Percentiles rank a stretch among this genome's conserved stretches.
These are phyloP conservation scores for Luperina testacea DNA, from an alignment of 2,888 invertebrate species.

Conservation along the genomic window DNA sequence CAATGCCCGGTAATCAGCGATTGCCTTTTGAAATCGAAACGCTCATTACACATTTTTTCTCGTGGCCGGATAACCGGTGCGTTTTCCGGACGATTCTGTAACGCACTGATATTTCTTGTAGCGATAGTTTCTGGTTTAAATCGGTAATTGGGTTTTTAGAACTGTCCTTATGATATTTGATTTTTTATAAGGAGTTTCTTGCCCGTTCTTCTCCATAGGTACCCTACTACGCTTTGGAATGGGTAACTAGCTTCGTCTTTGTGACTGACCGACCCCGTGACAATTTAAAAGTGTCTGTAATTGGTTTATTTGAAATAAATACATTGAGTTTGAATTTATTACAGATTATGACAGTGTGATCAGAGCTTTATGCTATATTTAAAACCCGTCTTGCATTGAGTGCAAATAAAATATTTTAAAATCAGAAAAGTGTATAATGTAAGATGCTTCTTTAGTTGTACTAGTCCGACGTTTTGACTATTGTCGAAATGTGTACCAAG, in stretches of 20 bases:
- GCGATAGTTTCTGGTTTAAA: conserved; percentile 37
- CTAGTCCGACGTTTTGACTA: not conserved
- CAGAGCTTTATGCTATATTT: not conserved
- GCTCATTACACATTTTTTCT: conserved; percentile 82
- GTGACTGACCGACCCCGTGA: not conserved
- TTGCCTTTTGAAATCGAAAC: conserved; percentile 90
- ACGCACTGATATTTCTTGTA: conserved; percentile 47
- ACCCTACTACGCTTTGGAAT: not conserved
- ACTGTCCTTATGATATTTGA: not conserved
- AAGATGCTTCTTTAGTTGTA: not conserved
- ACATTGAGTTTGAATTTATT: no score
- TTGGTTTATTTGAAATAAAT: no score
- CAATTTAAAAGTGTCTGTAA: not conserved
- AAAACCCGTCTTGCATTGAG: not conserved
- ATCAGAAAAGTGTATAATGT: no score
- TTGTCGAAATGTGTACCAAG: not conserved
- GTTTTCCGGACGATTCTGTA: conserved; percentile 45
- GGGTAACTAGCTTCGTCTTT: not conserved
- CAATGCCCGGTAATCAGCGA: conserved; percentile 88
- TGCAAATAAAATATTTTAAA: not conserved
- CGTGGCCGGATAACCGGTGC: conserved; percentile 62
- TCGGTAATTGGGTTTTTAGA: not conserved
- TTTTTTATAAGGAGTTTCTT: not conserved
- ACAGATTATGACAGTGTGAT: no score
- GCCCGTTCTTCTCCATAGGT: not conserved